Conservation (phyloP, 1,140 invertebrate genomes). For the Hypothenemus hampei region DNA sequence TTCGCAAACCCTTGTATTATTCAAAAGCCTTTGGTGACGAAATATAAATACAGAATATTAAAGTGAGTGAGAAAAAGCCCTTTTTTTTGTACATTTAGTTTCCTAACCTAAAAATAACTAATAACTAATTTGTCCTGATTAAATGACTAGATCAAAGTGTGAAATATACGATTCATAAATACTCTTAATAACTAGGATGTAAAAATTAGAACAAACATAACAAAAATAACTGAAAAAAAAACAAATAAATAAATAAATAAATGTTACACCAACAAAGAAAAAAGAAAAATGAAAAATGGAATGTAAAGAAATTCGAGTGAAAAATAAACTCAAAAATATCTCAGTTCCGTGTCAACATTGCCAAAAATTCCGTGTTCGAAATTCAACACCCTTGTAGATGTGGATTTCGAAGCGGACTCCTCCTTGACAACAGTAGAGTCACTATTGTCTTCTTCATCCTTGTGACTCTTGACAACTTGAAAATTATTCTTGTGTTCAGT, state of each 20-base stretch:
- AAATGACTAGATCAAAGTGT: no score
- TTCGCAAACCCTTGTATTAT: no score
- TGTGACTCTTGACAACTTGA: not conserved
- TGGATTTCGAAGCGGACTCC: not conserved
- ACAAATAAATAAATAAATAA: not conserved
- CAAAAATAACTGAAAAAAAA: not conserved
- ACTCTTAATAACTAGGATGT: no score
- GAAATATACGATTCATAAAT: no score
- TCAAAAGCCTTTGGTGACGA: no score
- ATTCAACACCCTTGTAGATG: not conserved
- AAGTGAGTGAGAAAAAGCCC: no score
- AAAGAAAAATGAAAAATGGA: not conserved
- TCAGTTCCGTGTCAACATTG: not conserved
- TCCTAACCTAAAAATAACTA: no score
- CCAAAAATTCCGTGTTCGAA: slow-evolving; percentile 9
- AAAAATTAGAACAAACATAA: not conserved
- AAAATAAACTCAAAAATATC: slow-evolving; percentile 3
- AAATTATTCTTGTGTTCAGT: slow-evolving; percentile 1
- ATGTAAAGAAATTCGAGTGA: not conserved
- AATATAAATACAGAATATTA: no score
- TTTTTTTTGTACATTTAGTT: no score
- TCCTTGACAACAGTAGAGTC: not conserved
- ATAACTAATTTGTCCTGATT: no score
- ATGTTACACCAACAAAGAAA: not conserved
- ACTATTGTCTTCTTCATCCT: not conserved